Base-by-base conservation (phyloP, 2,113 vertebrate genomes). In the Phrynosoma blainvillii region DNA sequence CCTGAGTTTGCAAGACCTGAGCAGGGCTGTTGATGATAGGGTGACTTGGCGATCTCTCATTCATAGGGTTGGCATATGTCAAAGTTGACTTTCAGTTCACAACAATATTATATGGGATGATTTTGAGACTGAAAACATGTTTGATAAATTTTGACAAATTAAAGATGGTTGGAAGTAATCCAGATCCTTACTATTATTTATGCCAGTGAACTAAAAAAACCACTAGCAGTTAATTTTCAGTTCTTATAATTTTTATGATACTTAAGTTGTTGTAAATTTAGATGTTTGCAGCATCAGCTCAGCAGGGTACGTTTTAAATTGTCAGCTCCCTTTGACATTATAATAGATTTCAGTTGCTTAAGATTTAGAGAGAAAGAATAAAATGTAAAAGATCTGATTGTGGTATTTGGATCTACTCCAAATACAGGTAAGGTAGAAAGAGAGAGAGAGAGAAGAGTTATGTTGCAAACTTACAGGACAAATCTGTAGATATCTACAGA, bases 261-360 rank as follows among this genome's bases (percentile, higher is more conserved):
- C 93, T 95, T 92, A 85, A 94, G 94, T 96, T 96, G 96, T 95
- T 96, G 94, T 96, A 96, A 96, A 97, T 96, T 96, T 94, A 94
- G 94, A 94, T 47, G 70, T 42, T 84, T 94, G 95, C 32, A 14
- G 95, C 93, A 94, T 95, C 95, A 95, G 89, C 96, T 94, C 96
- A 95, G 97, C 70, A 16, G 96, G 96, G 87, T 94, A 76, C 93
- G 32, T 95, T 95, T 97, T 96, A 96, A 95, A 95, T 96, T 97
- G 96, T 96, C 96, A 96, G 94, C 95, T 96, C 95, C 95, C 96
- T 96, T 96, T 97, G 96, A 97, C 94, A 96, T 96, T 95, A 93
- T 97, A 96, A 97, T 97, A 96, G 96, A 97, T 97, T 96, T 96
- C 93, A 96, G 89, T 97, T 96, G 95, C 94, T 94, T 96, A 93